phyloP scores from a whole-genome alignment of 2,888 invertebrate genomes.

The Hymenopus coronatus region DNA sequence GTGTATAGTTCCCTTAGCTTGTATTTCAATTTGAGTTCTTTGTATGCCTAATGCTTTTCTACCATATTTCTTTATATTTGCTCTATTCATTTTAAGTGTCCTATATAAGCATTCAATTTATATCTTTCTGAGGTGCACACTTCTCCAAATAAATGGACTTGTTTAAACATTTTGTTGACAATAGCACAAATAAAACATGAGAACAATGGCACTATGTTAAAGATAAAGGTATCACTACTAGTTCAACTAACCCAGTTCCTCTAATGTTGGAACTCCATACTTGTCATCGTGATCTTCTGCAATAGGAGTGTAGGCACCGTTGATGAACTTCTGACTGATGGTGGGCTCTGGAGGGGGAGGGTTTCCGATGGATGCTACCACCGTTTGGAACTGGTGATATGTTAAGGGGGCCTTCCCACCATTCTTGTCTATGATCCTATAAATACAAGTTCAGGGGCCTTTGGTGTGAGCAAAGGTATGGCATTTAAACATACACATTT shows the following conservation, averaged over 20 bases:
- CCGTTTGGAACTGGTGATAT: slow-evolving; percentile 81
- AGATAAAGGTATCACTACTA: neutral
- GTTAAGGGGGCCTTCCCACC: slow-evolving; percentile 79
- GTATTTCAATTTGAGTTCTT: no score
- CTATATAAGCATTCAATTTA: no score
- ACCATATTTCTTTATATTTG: no score
- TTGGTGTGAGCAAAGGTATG: neutral
- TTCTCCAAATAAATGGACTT: no score
- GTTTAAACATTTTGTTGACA: no score
- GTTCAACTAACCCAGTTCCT: slow-evolving; percentile 66
- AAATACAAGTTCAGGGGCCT: slow-evolving; percentile 33
- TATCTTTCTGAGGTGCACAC: no score
- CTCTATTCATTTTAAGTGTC: no score
- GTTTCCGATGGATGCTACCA: slow-evolving; percentile 72
- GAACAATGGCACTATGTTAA: no score
- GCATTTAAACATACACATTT: no score
- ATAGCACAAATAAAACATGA: no score
- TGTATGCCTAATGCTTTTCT: no score
- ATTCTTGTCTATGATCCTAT: slow-evolving; percentile 76
- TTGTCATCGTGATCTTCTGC: slow-evolving; percentile 74
- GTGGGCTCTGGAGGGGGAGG: slow-evolving; percentile 64
- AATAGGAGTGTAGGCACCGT: slow-evolving; percentile 66
- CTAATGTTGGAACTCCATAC: slow-evolving; percentile 80
- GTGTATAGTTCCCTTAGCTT: no score
- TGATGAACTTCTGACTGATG: slow-evolving; percentile 55